These are phyloP conservation scores for Clarias pachynema DNA, from an alignment of 2,797 vertebrate species.

Conservation along the genomic window DNA sequence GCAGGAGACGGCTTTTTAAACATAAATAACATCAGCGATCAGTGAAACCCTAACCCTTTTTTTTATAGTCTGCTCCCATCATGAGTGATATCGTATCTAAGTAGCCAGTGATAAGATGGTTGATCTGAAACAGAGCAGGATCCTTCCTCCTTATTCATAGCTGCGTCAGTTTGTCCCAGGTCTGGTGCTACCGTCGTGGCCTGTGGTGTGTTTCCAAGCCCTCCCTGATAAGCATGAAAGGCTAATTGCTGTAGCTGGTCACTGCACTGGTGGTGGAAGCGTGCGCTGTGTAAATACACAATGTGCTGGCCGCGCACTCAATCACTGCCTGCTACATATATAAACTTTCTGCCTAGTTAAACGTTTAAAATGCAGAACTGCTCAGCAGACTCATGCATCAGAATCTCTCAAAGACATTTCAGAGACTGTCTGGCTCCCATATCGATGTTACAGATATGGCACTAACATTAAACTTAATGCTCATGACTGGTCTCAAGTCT, in stretches of 20 bases:
- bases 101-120: constrained; percentile 60
- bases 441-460: constrained; percentile 2
- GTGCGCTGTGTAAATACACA: constrained; percentile 49
- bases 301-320: constrained; percentile 38
- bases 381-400: constrained; percentile 23
- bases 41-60: background rate
- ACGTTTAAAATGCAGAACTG: constrained; percentile 27
- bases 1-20: background rate
- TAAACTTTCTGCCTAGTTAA: constrained; percentile 39
- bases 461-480: background rate
- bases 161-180: constrained; percentile 10
- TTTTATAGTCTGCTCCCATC: constrained; percentile 24
- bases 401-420: constrained; percentile 27
- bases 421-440: constrained; percentile 24
- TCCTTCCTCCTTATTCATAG: constrained; percentile 10
- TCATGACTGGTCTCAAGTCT: constrained; percentile 26
- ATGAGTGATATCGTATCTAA: constrained; percentile 63
- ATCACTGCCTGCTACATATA: constrained; percentile 50
- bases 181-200: constrained; percentile 29
- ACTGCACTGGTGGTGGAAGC: constrained; percentile 39
- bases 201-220: constrained; percentile 14
- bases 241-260: constrained; percentile 43
- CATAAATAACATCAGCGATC: constrained; percentile 27
- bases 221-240: constrained; percentile 46
- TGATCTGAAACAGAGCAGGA: constrained; percentile 34